Base-by-base conservation (phyloP, 37 sponge, comb jelly and placozoan species). In the Geodia barretti region DNA sequence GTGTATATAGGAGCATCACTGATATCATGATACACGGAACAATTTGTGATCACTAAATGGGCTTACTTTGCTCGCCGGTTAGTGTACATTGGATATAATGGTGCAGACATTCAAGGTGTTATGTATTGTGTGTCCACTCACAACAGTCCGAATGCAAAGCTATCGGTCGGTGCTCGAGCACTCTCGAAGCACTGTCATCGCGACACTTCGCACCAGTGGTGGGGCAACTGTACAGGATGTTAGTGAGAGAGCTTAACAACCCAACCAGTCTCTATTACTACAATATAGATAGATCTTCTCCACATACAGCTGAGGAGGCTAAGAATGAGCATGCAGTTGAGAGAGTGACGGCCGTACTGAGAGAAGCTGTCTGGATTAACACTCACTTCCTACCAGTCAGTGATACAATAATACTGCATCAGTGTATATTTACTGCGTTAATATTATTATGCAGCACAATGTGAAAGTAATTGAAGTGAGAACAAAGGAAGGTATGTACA, bases 131-230 rank as follows among this genome's bases (percentile, higher is more conserved):
- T 47, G 54, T 47, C 11, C 14, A 14, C 14, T 72, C 26, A 40
- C 17, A 19, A 7, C 39, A 84, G 70, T 23, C 83, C 88, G 23
- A 20, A 43, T 40, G 81, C 89, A n/a, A 88, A 85, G 47, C 67
- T 93, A 37, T 72, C 83, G 1, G 89, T 93, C 23, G 93, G 93
- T 34, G 93, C 88, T 35, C 47, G 93, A 72, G 93, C 93, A 7
- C 78, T 93, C 17, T 41, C 89, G 4, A 93, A 93, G 65, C 93
- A 93, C 65, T 64, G 86, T 40, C 93, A 93, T 70, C 79, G 93
- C 28, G 93, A 93, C 60, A 72, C 70, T 39, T 72, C 86, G 35
- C n/a, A 75, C 29, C 60, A 71, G 64, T 93, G 93, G 93, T 93
- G 93, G 93, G 93, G 93, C 1, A 60, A 41, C 14, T 84, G 82